Base-by-base conservation (phyloP, 2,888 invertebrate genomes). In the Meganola albula region DNA sequence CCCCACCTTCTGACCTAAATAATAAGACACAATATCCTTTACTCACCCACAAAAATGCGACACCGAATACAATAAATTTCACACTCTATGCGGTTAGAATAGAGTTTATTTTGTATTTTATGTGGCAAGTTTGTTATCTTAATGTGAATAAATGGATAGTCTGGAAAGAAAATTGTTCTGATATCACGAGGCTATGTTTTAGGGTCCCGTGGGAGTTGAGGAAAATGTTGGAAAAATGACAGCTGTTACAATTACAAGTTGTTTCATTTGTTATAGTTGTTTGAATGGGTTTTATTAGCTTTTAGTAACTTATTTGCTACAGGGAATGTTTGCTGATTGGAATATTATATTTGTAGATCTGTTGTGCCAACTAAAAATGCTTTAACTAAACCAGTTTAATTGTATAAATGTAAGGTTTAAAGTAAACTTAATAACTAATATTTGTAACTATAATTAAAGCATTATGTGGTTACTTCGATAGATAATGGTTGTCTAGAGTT, bases 61-160 rank as follows among this genome's bases (percentile, higher is more conserved):
- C 36, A 34, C 21, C 28, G 10, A 13, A 38, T 34, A 49, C 36
- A 48, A 21, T 35, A 48, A 53, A 64, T 62, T 62, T 60, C 55
- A 46, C 55, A 53, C 58, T 57, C 45, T 70, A 55, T 44, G 18
- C 11, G 27, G 14, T 31, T 13, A 40, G 28, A 48, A 61, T 58
- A 70, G 42, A 50, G 48, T 48, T 37, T 33, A 31, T 46, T 60
- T 58, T 59, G 34, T 48, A 40, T 45, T 41, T n/a, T n/a, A n/a
- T n/a, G n/a, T n/a, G n/a, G 37, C 22, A 34, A 26, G 31, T 31
- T 26, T 49, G 43, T 53, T 60, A 58, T 59, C 56, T 53, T 64
- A 62, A 63, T 64, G 56, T 55, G 57, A 56, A 69, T 70, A 69
- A 68, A 71, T 70, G 58, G 54, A 44, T 58, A 55, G 62, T 60